Conservation (phyloP, 2,113 vertebrate species). For the Cacatua alba region DNA sequence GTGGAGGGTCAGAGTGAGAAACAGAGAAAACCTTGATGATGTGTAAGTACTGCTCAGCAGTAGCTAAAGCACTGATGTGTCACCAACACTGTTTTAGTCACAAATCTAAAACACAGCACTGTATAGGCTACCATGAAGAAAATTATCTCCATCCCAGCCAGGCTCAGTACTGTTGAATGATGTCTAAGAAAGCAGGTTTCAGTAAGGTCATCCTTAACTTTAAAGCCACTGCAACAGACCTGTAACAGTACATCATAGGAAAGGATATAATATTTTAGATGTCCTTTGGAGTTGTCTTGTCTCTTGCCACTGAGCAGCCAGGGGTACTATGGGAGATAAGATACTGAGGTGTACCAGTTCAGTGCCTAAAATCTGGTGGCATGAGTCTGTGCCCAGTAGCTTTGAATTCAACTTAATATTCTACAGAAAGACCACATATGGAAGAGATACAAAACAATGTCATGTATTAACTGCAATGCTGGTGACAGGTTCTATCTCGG, state of each 20-base stretch:
- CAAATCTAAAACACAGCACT: not conserved
- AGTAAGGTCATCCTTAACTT: not conserved
- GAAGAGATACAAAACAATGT: not conserved
- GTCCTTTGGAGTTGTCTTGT: not conserved
- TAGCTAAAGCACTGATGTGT: not conserved
- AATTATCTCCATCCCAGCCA: not conserved
- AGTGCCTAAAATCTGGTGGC: not conserved
- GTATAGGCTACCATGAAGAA: not conserved
- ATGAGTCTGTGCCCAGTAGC: not conserved
- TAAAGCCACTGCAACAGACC: not conserved
- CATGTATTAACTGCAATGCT: not conserved
- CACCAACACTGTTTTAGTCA: not conserved
- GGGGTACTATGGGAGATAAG: not conserved
- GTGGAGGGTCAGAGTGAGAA: rapidly evolving
- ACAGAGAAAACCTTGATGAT: not conserved
- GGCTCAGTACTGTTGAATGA: not conserved
- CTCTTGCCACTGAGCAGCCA: not conserved
- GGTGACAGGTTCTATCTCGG: not conserved
- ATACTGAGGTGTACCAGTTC: not conserved
- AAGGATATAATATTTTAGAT: not conserved
- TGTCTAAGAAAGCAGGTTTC: not conserved
- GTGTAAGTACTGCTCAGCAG: not conserved
- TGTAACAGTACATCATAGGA: not conserved
- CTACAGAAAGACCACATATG: not conserved
- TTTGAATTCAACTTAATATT: not conserved